Evolutionary conservation across 2,797 vertebrate species (phyloP).

Genomic region (Nannoperca obscura): DNA sequence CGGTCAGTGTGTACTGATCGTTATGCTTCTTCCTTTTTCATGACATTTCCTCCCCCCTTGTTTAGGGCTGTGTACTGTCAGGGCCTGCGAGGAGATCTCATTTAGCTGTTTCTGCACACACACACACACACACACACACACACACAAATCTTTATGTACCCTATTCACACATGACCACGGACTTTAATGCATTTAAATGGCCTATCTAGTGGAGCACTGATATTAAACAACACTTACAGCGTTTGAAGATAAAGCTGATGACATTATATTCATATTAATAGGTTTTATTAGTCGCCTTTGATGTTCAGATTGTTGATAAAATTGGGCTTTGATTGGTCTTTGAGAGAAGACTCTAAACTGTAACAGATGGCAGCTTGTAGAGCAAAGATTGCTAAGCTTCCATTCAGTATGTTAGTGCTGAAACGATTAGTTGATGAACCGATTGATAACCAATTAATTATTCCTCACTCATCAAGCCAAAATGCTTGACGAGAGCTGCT

Average conservation of each 20-base stretch:
- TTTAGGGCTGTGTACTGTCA: constrained; percentile 52
- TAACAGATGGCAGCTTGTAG: constrained; percentile 51
- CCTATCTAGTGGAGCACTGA: constrained; percentile 39
- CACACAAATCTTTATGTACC: constrained; percentile 23
- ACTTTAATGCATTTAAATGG: constrained; percentile 65
- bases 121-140: constrained; percentile 20
- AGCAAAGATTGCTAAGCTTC: constrained; percentile 35
- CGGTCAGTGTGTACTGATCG: constrained; percentile 49
- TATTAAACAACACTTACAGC: constrained; percentile 46
- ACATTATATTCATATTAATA: constrained; percentile 64
- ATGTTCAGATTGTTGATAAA: constrained; percentile 68
- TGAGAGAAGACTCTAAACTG: constrained; percentile 47
- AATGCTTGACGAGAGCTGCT: not conserved
- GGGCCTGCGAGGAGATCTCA: constrained; percentile 47
- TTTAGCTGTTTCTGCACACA: constrained; percentile 28
- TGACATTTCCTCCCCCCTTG: constrained; percentile 62
- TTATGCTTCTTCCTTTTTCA: constrained; percentile 74
- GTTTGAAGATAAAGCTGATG: constrained; percentile 59
- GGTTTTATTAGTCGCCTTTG: constrained; percentile 61
- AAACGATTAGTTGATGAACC: constrained; percentile 28
- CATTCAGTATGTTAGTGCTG: constrained; percentile 11
- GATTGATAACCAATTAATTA: constrained; percentile 37
- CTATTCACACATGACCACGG: constrained; percentile 41
- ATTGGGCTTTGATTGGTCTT: constrained; percentile 59
- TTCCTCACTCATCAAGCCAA: not conserved